These are phyloP conservation scores for Aspidoscelis tigris DNA, from an alignment of 2,113 vertebrate species.

Conservation along the genomic window DNA sequence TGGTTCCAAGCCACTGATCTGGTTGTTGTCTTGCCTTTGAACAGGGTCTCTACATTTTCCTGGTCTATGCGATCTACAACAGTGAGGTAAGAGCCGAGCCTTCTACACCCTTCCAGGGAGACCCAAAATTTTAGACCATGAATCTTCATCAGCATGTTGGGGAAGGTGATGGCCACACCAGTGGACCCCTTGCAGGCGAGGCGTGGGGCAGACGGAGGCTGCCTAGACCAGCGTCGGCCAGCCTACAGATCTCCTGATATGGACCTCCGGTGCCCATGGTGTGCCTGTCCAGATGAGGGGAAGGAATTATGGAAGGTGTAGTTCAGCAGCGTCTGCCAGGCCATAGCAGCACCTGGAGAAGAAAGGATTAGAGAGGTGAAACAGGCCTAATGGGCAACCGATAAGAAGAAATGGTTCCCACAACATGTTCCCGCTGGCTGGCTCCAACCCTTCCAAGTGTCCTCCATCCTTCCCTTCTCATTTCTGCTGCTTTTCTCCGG, in stretches of 20 bases:
- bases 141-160: not conserved
- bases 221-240: no score
- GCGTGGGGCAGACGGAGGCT: no score
- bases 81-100: slow-evolving; percentile 81
- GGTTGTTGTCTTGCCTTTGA: slow-evolving; percentile 38
- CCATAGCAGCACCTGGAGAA: not conserved
- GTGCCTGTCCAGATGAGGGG: no score
- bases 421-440: not conserved
- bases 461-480: not conserved
- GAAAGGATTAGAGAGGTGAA: not conserved
- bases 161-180: no score
- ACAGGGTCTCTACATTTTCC: slow-evolving; percentile 92
- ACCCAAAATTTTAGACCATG: not conserved
- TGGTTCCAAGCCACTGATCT: not conserved
- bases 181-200: no score
- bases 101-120: not conserved
- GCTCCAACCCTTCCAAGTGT: no score
- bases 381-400: not conserved
- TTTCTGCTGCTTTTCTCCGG: no score
- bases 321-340: no score
- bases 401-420: not conserved
- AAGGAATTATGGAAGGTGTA: not conserved
- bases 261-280: no score
- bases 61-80: slow-evolving; percentile 89
- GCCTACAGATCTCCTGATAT: no score